These are phyloP conservation scores for Carassius gibelio DNA, from an alignment of 2,113 vertebrate species.

Conservation along the genomic window DNA sequence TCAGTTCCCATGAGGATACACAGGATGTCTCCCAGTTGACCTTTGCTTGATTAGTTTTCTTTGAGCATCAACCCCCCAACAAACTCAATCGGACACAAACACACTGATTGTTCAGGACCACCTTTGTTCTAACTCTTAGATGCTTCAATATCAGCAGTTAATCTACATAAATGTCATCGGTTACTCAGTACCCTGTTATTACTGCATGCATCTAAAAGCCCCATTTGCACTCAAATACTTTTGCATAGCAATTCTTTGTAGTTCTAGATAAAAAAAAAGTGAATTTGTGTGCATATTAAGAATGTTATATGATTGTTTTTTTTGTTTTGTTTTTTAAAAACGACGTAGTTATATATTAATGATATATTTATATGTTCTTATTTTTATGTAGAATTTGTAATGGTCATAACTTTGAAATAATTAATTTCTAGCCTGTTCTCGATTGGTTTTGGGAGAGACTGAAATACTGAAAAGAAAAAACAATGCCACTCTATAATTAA, in stretches of 20 bases:
- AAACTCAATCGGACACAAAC: constrained; percentile 31
- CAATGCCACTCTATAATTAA: too few relatives aligned
- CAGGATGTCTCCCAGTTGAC: constrained; percentile 49
- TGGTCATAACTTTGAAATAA: too few relatives aligned
- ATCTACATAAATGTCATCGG: constrained; percentile 53
- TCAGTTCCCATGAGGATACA: constrained; percentile 38
- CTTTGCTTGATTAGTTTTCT: constrained; percentile 58
- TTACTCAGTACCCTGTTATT: constrained; percentile 52
- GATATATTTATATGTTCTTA: too few relatives aligned
- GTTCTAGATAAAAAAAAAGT: neutral
- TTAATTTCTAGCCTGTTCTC: too few relatives aligned
- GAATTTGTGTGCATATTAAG: neutral
- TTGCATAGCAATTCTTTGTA: constrained; percentile 6
- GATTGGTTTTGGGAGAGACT: too few relatives aligned
- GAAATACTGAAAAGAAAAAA: too few relatives aligned
- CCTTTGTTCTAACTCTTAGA: constrained; percentile 44
- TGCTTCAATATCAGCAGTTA: constrained; percentile 50
- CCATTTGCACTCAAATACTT: neutral
- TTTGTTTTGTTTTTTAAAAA: neutral
- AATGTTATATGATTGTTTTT: neutral
- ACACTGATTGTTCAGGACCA: constrained; percentile 28
- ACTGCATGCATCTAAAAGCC: neutral
- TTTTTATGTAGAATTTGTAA: too few relatives aligned
- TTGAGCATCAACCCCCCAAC: constrained; percentile 45
- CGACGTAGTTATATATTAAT: neutral